phyloP scores from a whole-genome alignment of 2,888 invertebrate genomes.

The Dioctria rufipes region DNA sequence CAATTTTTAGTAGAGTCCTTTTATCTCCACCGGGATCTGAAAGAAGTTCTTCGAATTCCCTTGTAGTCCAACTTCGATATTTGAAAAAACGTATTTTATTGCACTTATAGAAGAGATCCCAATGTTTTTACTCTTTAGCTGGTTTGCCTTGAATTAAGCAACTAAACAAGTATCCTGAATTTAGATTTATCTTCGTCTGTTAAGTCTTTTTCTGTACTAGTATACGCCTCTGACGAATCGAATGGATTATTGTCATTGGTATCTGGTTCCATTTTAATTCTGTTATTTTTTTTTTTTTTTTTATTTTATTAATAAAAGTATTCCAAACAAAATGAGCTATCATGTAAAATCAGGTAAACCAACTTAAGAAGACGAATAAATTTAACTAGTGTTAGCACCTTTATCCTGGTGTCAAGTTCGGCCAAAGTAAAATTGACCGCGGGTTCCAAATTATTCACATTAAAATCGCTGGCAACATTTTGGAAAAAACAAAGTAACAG shows the following conservation, averaged over 20 bases:
- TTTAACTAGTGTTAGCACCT: too few relatives aligned
- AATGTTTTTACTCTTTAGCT: slow-evolving; percentile 88
- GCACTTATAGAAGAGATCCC: slow-evolving; percentile 97
- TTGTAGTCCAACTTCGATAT: slow-evolving; percentile 96
- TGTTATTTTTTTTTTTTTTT: too few relatives aligned
- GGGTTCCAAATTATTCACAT: too few relatives aligned
- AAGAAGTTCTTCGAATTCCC: slow-evolving; percentile 91
- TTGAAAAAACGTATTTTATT: slow-evolving; percentile 95
- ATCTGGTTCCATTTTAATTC: not conserved
- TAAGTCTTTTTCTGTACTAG: slow-evolving; percentile 64
- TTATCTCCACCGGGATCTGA: slow-evolving; percentile 68
- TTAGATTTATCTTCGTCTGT: slow-evolving; percentile 76
- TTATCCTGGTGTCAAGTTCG: too few relatives aligned
- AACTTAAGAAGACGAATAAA: too few relatives aligned
- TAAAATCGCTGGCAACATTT: too few relatives aligned
- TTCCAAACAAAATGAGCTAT: too few relatives aligned
- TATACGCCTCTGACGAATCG: slow-evolving; percentile 58
- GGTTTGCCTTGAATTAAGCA: slow-evolving; percentile 81
- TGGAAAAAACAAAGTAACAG: too few relatives aligned
- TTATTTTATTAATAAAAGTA: too few relatives aligned
- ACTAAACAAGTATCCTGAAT: slow-evolving; percentile 80
- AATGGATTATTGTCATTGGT: slow-evolving; percentile 27
- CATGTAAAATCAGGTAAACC: too few relatives aligned
- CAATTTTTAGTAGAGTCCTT: slow-evolving; percentile 82
- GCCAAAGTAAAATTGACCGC: too few relatives aligned